Evolutionary conservation across 2,797 vertebrate genomes (phyloP), one percentile per base, ranked within the genome.

Genomic region (Gobio occitaniae): DNA sequence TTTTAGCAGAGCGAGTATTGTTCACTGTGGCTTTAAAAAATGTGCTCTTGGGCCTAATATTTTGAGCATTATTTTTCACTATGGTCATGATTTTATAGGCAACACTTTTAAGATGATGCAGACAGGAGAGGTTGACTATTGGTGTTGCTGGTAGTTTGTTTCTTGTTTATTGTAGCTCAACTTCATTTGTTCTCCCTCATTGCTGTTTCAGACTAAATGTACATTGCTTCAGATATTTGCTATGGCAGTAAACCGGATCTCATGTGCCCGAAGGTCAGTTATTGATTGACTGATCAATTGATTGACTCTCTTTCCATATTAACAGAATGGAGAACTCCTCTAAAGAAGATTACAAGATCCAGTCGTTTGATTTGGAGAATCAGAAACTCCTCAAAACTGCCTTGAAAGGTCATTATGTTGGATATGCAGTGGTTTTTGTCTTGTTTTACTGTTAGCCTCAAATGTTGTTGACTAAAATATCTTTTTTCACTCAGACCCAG

Each of bases 301-400:
- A 36, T 21, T 21, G 29, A 16, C 15, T 32, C 25, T 36, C 41
- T 69, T 25, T 15, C 19, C 21, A 8, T 17, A 15, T 4, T 71
- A 13, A 16, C 78, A 91, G 84, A 87, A 99, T 99, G 98, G 97
- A 97, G 72, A 96, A 96, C 86, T 92, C 95, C 0, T 77, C 92
- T 4, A 95, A 93, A 92, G 97, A 99, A 36, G 97, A 98, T 82
- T 99, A 97, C 91, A 97, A 91, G 94, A 99, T 99, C 92, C 97
- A 98, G 92, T 96, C 96, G 0, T 98, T 99, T 3, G 97, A 99
- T 86, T 88, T 91, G 0, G 97, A 98, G 82, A 97, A 96, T 0
- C 98, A 99, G 93, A 94, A 95, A 86, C 93, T 99, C 88, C 94
- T 99, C 89, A 99, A 99, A 95, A 99, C 96, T 5, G 97, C 98